phyloP scores from a whole-genome alignment of 2,888 invertebrate species.

The Dicranocentrus wangi region DNA sequence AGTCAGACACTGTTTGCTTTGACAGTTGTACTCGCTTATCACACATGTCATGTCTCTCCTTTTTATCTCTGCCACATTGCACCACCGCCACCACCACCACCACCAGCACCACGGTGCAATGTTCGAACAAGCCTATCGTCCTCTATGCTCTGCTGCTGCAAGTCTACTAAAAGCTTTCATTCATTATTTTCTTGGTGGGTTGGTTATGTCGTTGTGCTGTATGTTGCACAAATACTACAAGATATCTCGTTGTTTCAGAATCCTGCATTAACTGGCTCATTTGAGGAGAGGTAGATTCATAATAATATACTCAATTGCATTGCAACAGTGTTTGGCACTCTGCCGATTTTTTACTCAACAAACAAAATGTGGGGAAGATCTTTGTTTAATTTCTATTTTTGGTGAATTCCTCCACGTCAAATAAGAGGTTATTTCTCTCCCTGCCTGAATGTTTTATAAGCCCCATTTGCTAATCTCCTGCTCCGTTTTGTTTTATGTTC shows the following conservation, averaged over 20 bases:
- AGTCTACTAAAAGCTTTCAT: no score
- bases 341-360: slow-evolving; percentile 10
- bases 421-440: slow-evolving; percentile 3
- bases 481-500: no score
- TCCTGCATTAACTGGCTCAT: no score
- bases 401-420: slow-evolving; percentile 7
- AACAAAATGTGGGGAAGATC: neutral
- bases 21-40: slow-evolving; percentile 26
- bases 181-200: no score
- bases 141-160: neutral
- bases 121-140: neutral
- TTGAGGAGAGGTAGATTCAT: neutral
- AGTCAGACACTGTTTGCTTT: slow-evolving; percentile 24
- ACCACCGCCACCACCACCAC: no score
- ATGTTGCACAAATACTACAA: no score
- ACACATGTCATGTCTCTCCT: slow-evolving; percentile 3
- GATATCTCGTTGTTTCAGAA: no score
- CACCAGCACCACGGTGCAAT: neutral
- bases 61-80: neutral
- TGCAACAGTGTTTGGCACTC: slow-evolving; percentile 20
- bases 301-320: neutral
- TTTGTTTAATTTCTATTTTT: slow-evolving; percentile 17
- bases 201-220: no score
- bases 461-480: no score
- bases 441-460: slow-evolving; percentile 6